Conservation (phyloP, 2,888 invertebrate genomes). For the Ischnus inquisitorius region DNA sequence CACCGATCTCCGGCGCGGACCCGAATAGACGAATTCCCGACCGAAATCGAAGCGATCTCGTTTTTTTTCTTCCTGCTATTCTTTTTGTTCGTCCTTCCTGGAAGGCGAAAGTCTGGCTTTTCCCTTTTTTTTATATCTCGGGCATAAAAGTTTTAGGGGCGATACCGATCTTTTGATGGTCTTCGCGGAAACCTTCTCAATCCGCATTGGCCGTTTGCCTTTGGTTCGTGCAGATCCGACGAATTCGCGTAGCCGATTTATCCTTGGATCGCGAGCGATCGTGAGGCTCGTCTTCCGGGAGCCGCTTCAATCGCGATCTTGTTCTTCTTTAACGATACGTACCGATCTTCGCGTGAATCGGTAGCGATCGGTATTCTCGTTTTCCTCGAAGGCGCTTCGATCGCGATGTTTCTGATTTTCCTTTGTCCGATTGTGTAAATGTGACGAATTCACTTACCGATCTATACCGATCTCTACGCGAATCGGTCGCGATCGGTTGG, state of each 20-base stretch:
- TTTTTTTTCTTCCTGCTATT: neutral
- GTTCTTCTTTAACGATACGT: too few relatives aligned
- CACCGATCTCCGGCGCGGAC: neutral
- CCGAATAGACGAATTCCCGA: neutral
- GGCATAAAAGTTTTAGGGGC: neutral
- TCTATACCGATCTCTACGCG: neutral
- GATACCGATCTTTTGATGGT: too few relatives aligned
- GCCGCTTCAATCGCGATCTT: too few relatives aligned
- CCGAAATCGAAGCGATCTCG: neutral
- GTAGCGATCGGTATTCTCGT: neutral
- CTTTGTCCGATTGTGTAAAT: neutral
- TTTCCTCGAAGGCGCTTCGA: neutral
- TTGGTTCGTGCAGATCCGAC: neutral
- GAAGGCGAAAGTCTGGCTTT: conserved; percentile 17
- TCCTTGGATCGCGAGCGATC: too few relatives aligned
- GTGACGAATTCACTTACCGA: conserved; percentile 16
- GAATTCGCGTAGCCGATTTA: conserved; percentile 20
- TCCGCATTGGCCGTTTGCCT: neutral
- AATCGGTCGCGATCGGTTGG: too few relatives aligned
- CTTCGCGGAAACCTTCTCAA: neutral
- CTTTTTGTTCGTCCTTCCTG: neutral
- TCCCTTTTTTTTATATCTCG: neutral
- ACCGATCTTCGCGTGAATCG: neutral
- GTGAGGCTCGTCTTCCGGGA: too few relatives aligned
- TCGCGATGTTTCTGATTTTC: neutral